A percentile compares a stretch with the other conserved stretches of the same genome.
phyloP scores from a whole-genome alignment of 2,797 vertebrate genomes.

The Selene dorsalis region DNA sequence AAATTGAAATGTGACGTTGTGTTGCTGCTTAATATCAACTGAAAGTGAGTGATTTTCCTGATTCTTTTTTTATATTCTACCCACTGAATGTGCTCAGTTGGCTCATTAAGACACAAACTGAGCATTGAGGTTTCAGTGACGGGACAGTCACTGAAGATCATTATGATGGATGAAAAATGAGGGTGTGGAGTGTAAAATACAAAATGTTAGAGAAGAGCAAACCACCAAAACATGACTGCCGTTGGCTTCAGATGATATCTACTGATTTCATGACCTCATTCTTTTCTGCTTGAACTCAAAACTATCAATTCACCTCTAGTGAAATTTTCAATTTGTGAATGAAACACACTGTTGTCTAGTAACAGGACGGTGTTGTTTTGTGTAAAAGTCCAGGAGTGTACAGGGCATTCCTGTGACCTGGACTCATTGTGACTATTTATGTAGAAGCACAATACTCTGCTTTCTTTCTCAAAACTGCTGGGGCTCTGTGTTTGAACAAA shows the following conservation, averaged over 20 bases:
- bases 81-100: too few relatives aligned
- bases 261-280: not conserved
- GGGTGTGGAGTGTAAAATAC: not conserved
- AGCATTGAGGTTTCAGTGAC: too few relatives aligned
- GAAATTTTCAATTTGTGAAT: not conserved
- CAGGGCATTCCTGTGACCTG: slow-evolving; percentile 26
- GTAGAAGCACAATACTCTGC: slow-evolving; percentile 65
- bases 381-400: slow-evolving; percentile 16
- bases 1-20: not conserved
- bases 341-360: slow-evolving; percentile 18
- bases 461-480: slow-evolving; percentile 63
- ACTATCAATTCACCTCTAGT: not conserved
- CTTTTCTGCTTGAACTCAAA: not conserved
- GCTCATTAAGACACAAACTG: too few relatives aligned
- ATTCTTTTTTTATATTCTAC: too few relatives aligned
- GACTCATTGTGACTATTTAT: slow-evolving; percentile 54
- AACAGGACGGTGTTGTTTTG: slow-evolving; percentile 54
- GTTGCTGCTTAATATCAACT: slow-evolving; percentile 9
- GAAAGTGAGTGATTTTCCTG: not conserved
- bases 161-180: not conserved
- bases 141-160: too few relatives aligned
- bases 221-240: not conserved
- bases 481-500: slow-evolving; percentile 54
- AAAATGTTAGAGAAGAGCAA: not conserved
- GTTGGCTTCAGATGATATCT: not conserved